Conservation (phyloP, 2,797 vertebrate genomes). For the Numenius phaeopus region DNA sequence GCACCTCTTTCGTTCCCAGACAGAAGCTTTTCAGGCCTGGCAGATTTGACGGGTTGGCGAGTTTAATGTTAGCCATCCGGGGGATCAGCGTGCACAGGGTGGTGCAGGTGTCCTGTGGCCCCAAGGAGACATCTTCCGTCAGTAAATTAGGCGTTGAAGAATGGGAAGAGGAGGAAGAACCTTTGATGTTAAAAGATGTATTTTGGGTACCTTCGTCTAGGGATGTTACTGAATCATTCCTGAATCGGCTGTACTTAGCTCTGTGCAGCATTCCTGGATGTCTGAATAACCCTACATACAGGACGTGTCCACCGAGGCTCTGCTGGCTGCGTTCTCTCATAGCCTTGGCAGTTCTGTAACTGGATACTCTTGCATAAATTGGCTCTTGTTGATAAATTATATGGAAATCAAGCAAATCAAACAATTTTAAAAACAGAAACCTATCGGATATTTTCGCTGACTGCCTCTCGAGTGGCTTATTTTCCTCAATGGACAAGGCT, state of each 20-base stretch:
- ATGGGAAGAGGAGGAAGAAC: constrained; percentile 76
- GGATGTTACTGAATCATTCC: constrained; percentile 88
- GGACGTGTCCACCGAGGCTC: constrained; percentile 75
- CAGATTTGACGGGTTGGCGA: constrained; percentile 84
- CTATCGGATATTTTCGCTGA: not conserved
- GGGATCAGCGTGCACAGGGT: constrained; percentile 88
- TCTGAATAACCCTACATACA: constrained; percentile 79
- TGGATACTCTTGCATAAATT: constrained; percentile 61
- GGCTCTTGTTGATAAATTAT: constrained; percentile 27
- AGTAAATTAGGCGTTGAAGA: constrained; percentile 69
- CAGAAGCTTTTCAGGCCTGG: constrained; percentile 84
- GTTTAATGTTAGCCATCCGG: constrained; percentile 86
- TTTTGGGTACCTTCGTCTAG: constrained; percentile 83
- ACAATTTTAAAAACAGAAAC: constrained; percentile 35
- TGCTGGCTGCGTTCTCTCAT: constrained; percentile 87
- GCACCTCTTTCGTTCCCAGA: constrained; percentile 77
- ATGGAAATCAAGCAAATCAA: constrained; percentile 31
- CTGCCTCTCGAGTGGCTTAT: not conserved
- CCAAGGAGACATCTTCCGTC: constrained; percentile 73
- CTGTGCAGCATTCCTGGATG: constrained; percentile 92
- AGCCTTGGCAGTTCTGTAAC: constrained; percentile 77
- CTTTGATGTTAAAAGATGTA: constrained; percentile 74
- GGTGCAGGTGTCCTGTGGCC: constrained; percentile 78
- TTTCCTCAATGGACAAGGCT: constrained; percentile 11
- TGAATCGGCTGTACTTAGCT: constrained; percentile 93